Base-by-base conservation (phyloP, 2,888 invertebrate species). In the Drosophila multiciliata region DNA sequence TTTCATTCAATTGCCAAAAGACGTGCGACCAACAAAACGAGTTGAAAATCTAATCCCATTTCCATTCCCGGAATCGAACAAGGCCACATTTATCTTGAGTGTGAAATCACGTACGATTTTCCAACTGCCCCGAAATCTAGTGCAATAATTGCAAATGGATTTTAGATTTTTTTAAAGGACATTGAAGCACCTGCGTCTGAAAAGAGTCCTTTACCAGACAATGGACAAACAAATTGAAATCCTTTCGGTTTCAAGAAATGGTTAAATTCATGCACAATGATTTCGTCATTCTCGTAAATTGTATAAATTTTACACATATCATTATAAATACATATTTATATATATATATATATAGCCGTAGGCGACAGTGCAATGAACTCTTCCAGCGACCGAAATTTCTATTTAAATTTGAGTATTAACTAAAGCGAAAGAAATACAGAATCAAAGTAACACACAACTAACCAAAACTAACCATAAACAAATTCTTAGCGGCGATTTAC, bases 371-470 rank as follows among this genome's bases (percentile, higher is more conserved):
- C 88, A 86, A 73, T 88, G 85, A 85, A 85, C 85, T 80, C 75
- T 38, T 35, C n/a, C 23, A 54, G 69, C 54, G 62, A 62, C 63
- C 57, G 66, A 85, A 81, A 69, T 77, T 77, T 75, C 73, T 83
- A 86, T 85, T 88, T 82, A 75, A 83, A 83, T 81, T 81, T 78
- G 58, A 58, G 58, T 85, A 77, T 83, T 72, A 72, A 80, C 68
- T 68, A 66, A 83, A 75, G 70, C 70, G 68, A 82, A 72, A 64
- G 82, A 81, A 73, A 80, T 70, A 69, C 23, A 67, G 65, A 76
- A 72, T 69, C 70, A 73, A 73, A 80, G 73, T 84, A 81, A 71
- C 63, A 75, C 68, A 69, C 70, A 69, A 77, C 76, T 74, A 76
- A 45, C 23, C 45, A 45, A 75, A 74, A 69, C 63, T 71, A 77